phyloP scores from a whole-genome alignment of 2,888 invertebrate species.

The Pyrocoelia pectoralis region DNA sequence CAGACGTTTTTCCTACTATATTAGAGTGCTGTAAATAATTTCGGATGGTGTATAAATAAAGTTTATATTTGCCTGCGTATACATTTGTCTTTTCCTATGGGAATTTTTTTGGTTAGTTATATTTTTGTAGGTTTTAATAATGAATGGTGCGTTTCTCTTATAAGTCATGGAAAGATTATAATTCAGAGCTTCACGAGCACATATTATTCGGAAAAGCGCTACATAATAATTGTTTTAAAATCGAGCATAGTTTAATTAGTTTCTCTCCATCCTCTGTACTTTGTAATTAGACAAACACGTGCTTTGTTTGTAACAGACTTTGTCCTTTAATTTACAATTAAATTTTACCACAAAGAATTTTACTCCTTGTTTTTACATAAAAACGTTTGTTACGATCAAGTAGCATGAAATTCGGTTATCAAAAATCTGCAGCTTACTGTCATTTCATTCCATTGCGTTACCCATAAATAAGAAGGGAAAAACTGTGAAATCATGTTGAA shows the following conservation, averaged over 20 bases:
- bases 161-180: no score
- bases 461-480: no score
- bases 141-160: no score
- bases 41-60: slow-evolving; percentile 9
- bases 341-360: slow-evolving; percentile 17
- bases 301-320: slow-evolving; percentile 26
- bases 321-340: slow-evolving; percentile 19
- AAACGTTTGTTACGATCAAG: no score
- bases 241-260: slow-evolving; percentile 32
- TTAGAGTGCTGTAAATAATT: slow-evolving; percentile 26
- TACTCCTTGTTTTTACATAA: no score
- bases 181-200: no score
- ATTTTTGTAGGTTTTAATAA: slow-evolving; percentile 14
- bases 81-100: no score
- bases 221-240: slow-evolving; percentile 28
- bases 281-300: slow-evolving; percentile 35
- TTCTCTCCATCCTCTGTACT: slow-evolving; percentile 26
- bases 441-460: no score
- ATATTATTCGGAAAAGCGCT: slow-evolving; percentile 5
- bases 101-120: not conserved
- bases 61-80: not conserved
- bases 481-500: no score
- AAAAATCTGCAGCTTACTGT: no score
- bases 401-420: no score
- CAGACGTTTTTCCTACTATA: slow-evolving; percentile 13